Percentiles rank a stretch among this genome's conserved stretches.
These are phyloP conservation scores for Zootoca vivipara DNA, from an alignment of 2,113 vertebrate species.

Conservation along the genomic window DNA sequence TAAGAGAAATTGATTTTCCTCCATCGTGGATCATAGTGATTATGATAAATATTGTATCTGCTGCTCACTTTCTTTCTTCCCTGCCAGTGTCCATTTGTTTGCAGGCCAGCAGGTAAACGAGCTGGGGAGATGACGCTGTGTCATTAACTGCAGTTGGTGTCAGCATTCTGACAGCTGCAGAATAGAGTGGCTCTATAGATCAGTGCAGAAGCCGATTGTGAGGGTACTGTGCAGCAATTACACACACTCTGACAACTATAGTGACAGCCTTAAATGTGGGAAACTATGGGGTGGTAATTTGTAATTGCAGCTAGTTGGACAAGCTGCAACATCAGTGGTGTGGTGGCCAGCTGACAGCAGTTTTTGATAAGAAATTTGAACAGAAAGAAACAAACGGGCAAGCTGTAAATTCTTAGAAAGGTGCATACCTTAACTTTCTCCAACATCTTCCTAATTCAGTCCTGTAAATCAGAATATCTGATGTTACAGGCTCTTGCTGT, in stretches of 20 bases:
- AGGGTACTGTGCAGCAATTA: constrained; percentile 61
- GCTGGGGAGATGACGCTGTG: constrained; percentile 65
- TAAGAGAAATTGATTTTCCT: constrained; percentile 86
- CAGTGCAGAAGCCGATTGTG: constrained; percentile 63
- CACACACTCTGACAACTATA: constrained; percentile 39
- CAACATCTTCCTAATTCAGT: neutral
- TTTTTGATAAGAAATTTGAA: neutral
- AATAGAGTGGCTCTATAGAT: constrained; percentile 74
- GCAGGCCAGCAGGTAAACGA: constrained; percentile 67
- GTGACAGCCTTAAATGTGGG: constrained; percentile 41
- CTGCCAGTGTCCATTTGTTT: constrained; percentile 72
- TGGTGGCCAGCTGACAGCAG: fast-evolving
- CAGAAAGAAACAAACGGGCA: neutral
- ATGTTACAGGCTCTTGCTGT: neutral
- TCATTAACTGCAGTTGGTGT: constrained; percentile 85
- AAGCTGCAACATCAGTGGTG: neutral
- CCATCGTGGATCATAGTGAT: constrained; percentile 81
- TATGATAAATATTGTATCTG: constrained; percentile 85
- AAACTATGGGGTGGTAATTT: constrained; percentile 46
- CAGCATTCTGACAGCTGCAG: constrained; percentile 79
- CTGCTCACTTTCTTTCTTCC: constrained; percentile 47
- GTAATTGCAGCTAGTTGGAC: constrained; percentile 43
- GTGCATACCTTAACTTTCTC: neutral
- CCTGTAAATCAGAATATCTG: neutral
- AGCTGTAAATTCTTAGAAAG: constrained; percentile 17